Evolutionary conservation across 2,113 vertebrate species (phyloP), one percentile per base, ranked within the genome.

Genomic region (Oreamnos americanus): DNA sequence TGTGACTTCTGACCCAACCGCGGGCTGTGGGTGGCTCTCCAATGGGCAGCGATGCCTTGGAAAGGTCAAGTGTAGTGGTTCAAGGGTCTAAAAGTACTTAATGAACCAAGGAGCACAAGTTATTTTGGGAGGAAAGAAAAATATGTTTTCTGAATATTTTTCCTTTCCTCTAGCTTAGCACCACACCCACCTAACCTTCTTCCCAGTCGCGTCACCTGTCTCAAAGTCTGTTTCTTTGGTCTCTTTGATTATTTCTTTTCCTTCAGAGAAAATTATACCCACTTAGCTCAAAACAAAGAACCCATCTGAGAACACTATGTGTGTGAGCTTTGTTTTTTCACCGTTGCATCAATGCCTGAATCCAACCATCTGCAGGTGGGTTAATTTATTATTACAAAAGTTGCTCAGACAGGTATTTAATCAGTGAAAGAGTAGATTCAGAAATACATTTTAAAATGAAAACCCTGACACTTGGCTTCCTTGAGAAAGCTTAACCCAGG

Each of bases 51-150:
- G 1, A n/a, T 21, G 57, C 26, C 36, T 49, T 43, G 81, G 81
- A 93, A 97, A 96, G 91, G 85, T 90, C 57, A 94, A 81, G 36
- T 30, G 30, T 7, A 26, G 74, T 43, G 45, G 76, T 39, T 53
- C 78, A 71, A 78, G 87, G 95, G 71, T 76, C 84, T 53, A 90
- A 96, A 89, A 78, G 71, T 57, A 21, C 91, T 71, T 87, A 57
- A n/a, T 82, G 89, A 94, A 91, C 55, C 87, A 83, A 90, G 53
- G 36, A 78, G 45, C 16, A 49, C 71, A 91, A 83, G 83, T 94
- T 96, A 98, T 97, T 98, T 96, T 76, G 58, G 91, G 90, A 97
- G 60, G 82, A 95, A 96, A 96, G 90, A 92, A 95, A 97, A 98
- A 96, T 62, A 92, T 47, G 85, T 94, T 91, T 98, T 94, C 78